phyloP scores from a whole-genome alignment of 2,797 vertebrate species.

The Oreochromis grahami region DNA sequence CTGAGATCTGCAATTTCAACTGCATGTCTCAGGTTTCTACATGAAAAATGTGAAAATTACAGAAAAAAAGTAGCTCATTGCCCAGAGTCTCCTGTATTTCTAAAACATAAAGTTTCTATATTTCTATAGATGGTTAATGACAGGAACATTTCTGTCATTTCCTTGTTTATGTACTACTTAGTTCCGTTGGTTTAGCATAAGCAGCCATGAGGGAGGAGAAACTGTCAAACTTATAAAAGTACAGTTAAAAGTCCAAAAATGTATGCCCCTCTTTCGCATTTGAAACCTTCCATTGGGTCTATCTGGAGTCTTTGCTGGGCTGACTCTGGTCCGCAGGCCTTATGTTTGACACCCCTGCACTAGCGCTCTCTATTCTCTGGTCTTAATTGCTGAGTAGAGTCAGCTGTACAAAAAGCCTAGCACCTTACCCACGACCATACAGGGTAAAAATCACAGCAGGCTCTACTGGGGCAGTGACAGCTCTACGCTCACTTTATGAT shows the following conservation, averaged over 20 bases:
- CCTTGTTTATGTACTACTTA: not conserved
- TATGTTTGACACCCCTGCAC: not conserved
- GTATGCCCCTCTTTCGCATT: not conserved
- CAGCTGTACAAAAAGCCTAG: not conserved
- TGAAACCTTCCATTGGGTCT: not conserved
- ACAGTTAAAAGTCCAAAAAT: not conserved
- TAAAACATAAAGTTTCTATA: not conserved
- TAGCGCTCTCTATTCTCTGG: not conserved
- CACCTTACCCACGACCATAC: not conserved
- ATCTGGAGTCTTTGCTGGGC: not conserved
- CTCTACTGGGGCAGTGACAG: not conserved
- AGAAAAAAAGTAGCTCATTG: not conserved
- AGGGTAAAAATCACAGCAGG: not conserved
- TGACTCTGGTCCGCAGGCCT: not conserved
- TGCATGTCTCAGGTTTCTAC: not conserved
- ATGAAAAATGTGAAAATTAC: not conserved
- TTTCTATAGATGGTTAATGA: not conserved
- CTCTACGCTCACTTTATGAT: not conserved
- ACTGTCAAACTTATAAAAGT: not conserved
- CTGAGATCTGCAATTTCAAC: not conserved
- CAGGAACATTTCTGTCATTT: not conserved
- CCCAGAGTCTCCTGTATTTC: not conserved
- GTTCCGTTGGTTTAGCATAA: not conserved
- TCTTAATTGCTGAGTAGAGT: not conserved
- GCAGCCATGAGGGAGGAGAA: not conserved